Conservation (phyloP, 1,140 invertebrate genomes). For the Lutraria rhynchaena region DNA sequence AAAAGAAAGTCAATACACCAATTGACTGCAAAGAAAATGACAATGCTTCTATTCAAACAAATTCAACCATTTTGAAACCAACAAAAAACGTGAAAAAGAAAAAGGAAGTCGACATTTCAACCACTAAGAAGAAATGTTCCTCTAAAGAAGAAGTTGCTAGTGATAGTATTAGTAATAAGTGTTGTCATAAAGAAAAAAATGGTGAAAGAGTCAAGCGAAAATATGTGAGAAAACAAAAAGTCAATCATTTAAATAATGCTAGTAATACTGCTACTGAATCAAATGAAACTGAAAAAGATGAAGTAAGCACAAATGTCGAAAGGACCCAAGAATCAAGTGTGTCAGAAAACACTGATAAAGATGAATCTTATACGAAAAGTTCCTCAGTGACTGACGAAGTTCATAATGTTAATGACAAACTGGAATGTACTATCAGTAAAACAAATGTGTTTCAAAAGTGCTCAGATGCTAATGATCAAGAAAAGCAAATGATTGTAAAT, state of each 20-base stretch:
- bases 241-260: neutral
- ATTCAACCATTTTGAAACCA: neutral
- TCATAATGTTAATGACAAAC: neutral
- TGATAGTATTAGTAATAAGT: neutral
- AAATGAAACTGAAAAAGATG: neutral
- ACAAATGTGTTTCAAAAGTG: neutral
- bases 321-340: too few species aligned
- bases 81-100: conserved; percentile 4
- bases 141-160: neutral
- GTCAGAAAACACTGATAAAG: too few species aligned
- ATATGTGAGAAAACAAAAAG: conserved; percentile 51
- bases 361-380: too few species aligned
- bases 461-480: neutral
- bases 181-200: conserved; percentile 1
- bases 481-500: conserved; percentile 14
- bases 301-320: neutral
- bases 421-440: neutral
- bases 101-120: neutral
- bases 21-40: neutral
- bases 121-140: neutral
- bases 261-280: neutral
- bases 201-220: conserved; percentile 45
- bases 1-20: neutral
- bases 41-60: too few species aligned
- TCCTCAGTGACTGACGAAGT: neutral